Percentiles rank a stretch among this genome's conserved stretches.
These are phyloP conservation scores for Tragelaphus oryx DNA, from an alignment of 2,797 vertebrate species.

Conservation along the genomic window DNA sequence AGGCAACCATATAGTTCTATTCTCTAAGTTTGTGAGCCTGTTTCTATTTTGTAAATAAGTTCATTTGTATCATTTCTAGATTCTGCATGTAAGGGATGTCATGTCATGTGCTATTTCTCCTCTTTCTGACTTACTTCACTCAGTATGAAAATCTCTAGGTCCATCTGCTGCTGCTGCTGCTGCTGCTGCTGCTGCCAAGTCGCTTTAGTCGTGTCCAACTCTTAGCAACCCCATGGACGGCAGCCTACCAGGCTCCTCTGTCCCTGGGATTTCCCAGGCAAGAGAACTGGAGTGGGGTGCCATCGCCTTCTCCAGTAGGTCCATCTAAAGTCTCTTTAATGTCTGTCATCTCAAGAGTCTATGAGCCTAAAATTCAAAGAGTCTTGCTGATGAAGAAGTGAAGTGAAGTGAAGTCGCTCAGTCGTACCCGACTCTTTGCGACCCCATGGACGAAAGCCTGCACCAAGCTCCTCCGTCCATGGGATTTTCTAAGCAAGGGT, in stretches of 20 bases:
- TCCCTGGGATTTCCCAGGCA: too few species aligned
- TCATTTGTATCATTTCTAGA: not conserved
- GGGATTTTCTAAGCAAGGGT: too few species aligned
- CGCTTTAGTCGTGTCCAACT: accelerated
- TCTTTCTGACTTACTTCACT: not conserved
- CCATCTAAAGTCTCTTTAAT: not conserved
- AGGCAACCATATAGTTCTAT: not conserved
- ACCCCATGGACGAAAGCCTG: too few species aligned
- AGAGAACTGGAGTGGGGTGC: too few species aligned
- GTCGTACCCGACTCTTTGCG: too few species aligned
- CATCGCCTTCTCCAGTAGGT: not conserved
- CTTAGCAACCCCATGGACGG: too few species aligned
- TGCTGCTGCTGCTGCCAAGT: too few species aligned
- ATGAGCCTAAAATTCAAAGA: not conserved
- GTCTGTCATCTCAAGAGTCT: not conserved
- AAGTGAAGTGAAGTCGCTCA: too few species aligned
- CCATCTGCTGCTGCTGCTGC: not conserved
- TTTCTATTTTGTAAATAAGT: not conserved
- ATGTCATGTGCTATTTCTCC: not conserved
- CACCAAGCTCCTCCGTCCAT: too few species aligned
- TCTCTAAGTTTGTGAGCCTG: not conserved
- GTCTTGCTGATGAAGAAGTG: not conserved
- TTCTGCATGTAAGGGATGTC: not conserved
- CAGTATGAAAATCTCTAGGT: not conserved
- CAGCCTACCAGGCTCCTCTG: too few species aligned